Conservation (phyloP, 2,888 invertebrate species). For the Rotaria macrura region DNA sequence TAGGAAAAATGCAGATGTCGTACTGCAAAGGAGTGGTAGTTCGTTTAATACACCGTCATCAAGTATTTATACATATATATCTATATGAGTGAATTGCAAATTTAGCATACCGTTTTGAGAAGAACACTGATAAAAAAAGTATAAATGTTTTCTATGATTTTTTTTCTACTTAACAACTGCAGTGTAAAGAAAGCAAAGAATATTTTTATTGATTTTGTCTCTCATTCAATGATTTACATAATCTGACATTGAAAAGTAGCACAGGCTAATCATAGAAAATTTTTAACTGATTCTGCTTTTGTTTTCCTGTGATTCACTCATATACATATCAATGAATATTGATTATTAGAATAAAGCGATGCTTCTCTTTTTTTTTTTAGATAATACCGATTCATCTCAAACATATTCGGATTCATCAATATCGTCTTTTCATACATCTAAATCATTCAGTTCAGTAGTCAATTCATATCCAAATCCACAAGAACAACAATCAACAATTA, state of each 20-base stretch:
- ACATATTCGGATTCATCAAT: background rate
- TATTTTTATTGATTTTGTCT: too few relatives aligned
- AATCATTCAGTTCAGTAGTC: background rate
- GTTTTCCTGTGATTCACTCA: too few relatives aligned
- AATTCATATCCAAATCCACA: background rate
- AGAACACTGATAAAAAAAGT: too few relatives aligned
- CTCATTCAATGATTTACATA: too few relatives aligned
- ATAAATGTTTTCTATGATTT: background rate
- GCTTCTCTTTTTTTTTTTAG: background rate
- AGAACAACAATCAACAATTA: background rate
- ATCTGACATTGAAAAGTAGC: too few relatives aligned
- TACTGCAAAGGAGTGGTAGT: background rate
- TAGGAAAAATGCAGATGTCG: background rate
- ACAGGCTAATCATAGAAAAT: too few relatives aligned
- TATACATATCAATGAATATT: too few relatives aligned
- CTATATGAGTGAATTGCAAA: too few relatives aligned
- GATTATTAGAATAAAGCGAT: background rate
- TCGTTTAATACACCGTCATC: background rate
- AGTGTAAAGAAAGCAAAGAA: too few relatives aligned
- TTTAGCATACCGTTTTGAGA: too few relatives aligned
- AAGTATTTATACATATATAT: background rate
- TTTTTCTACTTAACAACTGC: too few relatives aligned
- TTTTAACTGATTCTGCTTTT: too few relatives aligned
- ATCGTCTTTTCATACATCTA: background rate
- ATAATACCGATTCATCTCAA: background rate